phyloP scores from a whole-genome alignment of 2,113 vertebrate species.

The Hirundichthys speculiger region DNA sequence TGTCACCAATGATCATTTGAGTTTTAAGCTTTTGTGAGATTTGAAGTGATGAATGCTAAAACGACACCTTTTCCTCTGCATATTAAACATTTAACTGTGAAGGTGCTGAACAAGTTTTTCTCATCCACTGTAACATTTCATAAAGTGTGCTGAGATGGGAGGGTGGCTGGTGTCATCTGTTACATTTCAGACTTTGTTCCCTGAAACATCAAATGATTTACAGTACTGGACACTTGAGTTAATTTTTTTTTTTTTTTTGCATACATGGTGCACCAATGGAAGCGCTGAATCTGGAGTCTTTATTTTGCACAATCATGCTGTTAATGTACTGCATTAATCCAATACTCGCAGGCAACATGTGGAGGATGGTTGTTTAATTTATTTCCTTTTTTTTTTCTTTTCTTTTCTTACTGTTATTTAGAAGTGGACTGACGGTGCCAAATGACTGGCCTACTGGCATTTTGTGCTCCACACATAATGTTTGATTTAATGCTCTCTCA shows the following conservation, averaged over 20 bases:
- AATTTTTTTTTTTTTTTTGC: background rate
- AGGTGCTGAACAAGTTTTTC: too few species aligned
- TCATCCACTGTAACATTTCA: too few species aligned
- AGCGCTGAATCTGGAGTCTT: conserved; percentile 15
- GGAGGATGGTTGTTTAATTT: conserved; percentile 19
- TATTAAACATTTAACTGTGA: too few species aligned
- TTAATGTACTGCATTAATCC: conserved; percentile 31
- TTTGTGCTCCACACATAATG: conserved; percentile 34
- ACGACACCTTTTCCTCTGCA: too few species aligned
- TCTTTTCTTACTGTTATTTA: background rate
- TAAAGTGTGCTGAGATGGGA: too few species aligned
- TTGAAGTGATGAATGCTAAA: too few species aligned
- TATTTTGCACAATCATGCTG: conserved; percentile 46
- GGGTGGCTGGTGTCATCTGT: too few species aligned
- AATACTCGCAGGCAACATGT: conserved; percentile 18
- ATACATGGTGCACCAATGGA: conserved; percentile 3
- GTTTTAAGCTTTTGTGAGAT: conserved; percentile 1
- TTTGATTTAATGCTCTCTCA: conserved; percentile 48
- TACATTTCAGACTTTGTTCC: conserved; percentile 12
- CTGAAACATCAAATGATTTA: background rate
- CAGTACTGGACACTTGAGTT: conserved; percentile 1
- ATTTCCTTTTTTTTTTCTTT: conserved; percentile 7
- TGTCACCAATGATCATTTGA: conserved; percentile 7
- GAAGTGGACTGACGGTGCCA: conserved; percentile 23
- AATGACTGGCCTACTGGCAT: conserved; percentile 25